phyloP scores from a whole-genome alignment of 2,888 invertebrate genomes.

The Phengaris alcon region DNA sequence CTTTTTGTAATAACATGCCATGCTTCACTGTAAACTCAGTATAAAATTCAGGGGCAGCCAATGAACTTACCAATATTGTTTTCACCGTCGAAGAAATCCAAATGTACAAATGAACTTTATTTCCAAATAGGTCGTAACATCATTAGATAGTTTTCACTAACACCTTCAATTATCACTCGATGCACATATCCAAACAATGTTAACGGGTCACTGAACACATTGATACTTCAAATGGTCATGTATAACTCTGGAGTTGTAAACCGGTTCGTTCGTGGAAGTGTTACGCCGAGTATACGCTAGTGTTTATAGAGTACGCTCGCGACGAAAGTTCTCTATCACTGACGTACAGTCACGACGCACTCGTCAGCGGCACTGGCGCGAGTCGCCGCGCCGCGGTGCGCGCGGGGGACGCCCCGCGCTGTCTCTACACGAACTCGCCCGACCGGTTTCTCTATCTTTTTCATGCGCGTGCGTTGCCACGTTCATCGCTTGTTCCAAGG shows the following conservation, averaged over 20 bases:
- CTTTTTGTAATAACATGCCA: conserved; percentile 54
- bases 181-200: conserved; percentile 50
- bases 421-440: conserved; percentile 59
- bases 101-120: conserved; percentile 43
- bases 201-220: conserved; percentile 56
- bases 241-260: conserved; percentile 59
- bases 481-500: conserved; percentile 56
- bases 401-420: conserved; percentile 56
- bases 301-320: conserved; percentile 52
- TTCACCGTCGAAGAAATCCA: conserved; percentile 58
- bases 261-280: conserved; percentile 68
- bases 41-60: conserved; percentile 41
- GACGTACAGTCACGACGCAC: conserved; percentile 58
- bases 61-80: conserved; percentile 56
- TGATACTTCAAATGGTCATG: conserved; percentile 54
- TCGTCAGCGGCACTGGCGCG: conserved; percentile 65
- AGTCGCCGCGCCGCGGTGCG: conserved; percentile 43
- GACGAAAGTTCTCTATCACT: conserved; percentile 38
- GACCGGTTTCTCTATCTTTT: conserved; percentile 64
- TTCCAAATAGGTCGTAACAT: conserved; percentile 54
- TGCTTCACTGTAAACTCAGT: conserved; percentile 44
- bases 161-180: conserved; percentile 45
- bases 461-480: conserved; percentile 73
- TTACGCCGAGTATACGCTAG: conserved; percentile 52
- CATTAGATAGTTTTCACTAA: conserved; percentile 43